Conservation (phyloP, 1,140 invertebrate species). For the Acromyrmex charruanus region DNA sequence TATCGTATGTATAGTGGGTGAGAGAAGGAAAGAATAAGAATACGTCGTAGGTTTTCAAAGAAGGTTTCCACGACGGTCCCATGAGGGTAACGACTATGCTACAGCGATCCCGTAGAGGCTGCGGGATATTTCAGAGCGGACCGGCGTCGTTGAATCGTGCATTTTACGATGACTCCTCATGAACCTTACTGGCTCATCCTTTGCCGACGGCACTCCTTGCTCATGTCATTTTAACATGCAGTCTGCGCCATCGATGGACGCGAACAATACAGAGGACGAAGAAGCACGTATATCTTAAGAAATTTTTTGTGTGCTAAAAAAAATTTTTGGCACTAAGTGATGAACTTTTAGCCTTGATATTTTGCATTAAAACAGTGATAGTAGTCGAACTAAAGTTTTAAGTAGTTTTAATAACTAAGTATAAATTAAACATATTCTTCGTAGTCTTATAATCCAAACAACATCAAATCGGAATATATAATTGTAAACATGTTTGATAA, state of each 20-base stretch:
- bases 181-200: constrained; percentile 26
- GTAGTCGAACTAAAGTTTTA: background rate
- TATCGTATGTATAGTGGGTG: constrained; percentile 7
- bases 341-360: constrained; percentile 8
- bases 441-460: no score
- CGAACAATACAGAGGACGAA: constrained; percentile 28
- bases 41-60: constrained; percentile 63
- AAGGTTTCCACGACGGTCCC: constrained; percentile 53
- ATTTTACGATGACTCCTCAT: constrained; percentile 68
- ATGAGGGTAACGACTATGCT: constrained; percentile 62
- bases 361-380: background rate
- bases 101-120: constrained; percentile 54
- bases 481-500: no score
- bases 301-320: constrained; percentile 27
- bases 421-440: no score
- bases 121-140: constrained; percentile 68
- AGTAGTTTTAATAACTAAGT: constrained; percentile 18
- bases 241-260: constrained; percentile 15
- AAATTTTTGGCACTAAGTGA: constrained; percentile 35
- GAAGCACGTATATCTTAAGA: background rate
- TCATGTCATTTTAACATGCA: constrained; percentile 47
- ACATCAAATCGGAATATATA: no score
- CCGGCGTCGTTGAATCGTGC: constrained; percentile 62
- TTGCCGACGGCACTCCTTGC: background rate
- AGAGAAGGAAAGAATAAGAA: constrained; percentile 39